These are phyloP conservation scores for Agapostemon virescens DNA, from an alignment of 2,888 invertebrate species.

Conservation along the genomic window DNA sequence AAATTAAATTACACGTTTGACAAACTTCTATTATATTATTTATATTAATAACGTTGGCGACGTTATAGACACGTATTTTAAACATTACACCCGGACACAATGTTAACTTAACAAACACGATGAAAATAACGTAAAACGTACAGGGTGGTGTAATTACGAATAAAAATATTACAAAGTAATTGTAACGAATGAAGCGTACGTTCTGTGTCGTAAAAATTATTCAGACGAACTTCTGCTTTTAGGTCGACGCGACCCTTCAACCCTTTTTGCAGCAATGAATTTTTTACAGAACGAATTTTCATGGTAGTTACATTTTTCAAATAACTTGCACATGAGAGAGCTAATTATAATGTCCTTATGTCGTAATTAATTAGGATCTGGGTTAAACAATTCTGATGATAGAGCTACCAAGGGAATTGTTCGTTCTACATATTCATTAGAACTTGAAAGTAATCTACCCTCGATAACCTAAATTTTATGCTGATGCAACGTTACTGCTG, in stretches of 20 bases:
- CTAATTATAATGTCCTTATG: not conserved
- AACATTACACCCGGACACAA: too few species aligned
- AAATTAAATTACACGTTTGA: not conserved
- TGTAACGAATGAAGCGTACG: too few species aligned
- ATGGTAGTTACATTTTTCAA: not conserved
- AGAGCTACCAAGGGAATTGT: not conserved
- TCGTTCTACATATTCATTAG: not conserved
- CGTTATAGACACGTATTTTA: not conserved
- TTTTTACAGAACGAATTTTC: not conserved
- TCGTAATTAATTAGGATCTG: not conserved
- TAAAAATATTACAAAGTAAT: too few species aligned
- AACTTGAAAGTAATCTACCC: not conserved
- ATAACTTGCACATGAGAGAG: not conserved
- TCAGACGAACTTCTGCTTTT: too few species aligned
- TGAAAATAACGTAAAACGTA: too few species aligned
- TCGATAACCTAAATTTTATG: not conserved
- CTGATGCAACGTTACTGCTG: not conserved
- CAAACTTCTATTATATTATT: not conserved
- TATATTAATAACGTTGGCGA: not conserved
- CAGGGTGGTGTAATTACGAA: too few species aligned
- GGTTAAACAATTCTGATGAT: not conserved
- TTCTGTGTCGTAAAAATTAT: not conserved
- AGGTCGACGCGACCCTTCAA: too few species aligned
- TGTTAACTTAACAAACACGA: not conserved
- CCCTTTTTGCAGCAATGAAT: not conserved